Base-by-base conservation (phyloP, 2,888 invertebrate species). In the Octodonta nipae region DNA sequence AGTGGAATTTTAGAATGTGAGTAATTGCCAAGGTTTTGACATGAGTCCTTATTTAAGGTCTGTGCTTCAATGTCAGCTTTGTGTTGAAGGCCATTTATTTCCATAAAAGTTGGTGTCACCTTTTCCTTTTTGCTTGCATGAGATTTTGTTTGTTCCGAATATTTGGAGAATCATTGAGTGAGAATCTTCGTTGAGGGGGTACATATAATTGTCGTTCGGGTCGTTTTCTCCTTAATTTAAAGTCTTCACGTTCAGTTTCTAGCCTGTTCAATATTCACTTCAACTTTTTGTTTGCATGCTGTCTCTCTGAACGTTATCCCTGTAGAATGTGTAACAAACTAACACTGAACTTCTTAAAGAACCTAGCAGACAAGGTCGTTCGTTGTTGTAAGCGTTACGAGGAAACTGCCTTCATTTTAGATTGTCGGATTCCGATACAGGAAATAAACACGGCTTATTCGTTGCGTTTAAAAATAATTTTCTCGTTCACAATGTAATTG, bases 201-300 rank as follows among this genome's bases (percentile, higher is more conserved):
- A 61, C 49, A 42, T 61, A 61, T 3, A 59, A 46, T 36, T 53
- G 52, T 38, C 60, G 53, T 36, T 57, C 55, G 10, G 61, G 61
- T 37, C 61, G 45, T 37, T 49, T 54, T 41, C 43, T 46, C 31
- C 43, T 44, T 27, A 36, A 36, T 32, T 28, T 42, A n/a, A 13
- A 13, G 10, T 13, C 12, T 32, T 42, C 37, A 16, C 26, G 26
- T 31, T 38, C 40, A 30, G 26, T 35, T 32, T 35, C 34, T 29
- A 33, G 38, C 42, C 40, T 42, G 36, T 27, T 25, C n/a, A n/a
- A n/a, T n/a, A n/a, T n/a, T n/a, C n/a, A n/a, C n/a, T n/a, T n/a
- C n/a, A n/a, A 13, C 13, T 25, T 3, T 13, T 10, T n/a, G 10
- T 25, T 10, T 25, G 10, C 5, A 4, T 2, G 13, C 25, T n/a